Conservation (phyloP, 2,113 vertebrate species). For the Rhynchomys soricoides region DNA sequence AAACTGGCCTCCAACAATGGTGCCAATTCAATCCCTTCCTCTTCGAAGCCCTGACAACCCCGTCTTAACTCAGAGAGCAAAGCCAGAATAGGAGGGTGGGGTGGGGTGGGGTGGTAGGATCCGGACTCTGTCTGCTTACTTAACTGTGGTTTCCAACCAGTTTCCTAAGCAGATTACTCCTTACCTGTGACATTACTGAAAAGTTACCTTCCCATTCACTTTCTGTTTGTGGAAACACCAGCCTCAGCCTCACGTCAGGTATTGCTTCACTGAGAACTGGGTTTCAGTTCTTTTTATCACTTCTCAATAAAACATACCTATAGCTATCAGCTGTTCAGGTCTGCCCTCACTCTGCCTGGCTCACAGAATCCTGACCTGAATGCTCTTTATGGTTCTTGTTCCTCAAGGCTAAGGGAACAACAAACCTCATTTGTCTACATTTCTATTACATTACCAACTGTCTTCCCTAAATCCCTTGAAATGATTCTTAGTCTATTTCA, state of each 20-base stretch:
- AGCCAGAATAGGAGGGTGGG: neutral
- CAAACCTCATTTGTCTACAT: neutral
- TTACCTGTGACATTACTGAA: rapidly evolving
- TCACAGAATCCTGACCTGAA: neutral
- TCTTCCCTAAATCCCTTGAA: neutral
- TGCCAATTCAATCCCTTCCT: neutral
- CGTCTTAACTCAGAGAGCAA: neutral
- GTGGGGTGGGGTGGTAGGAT: neutral
- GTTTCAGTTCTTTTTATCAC: neutral
- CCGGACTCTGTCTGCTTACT: neutral
- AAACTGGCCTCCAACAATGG: neutral
- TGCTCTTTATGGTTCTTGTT: neutral
- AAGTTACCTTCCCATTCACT: neutral
- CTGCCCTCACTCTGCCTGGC: neutral
- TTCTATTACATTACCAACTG: neutral
- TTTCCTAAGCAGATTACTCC: neutral
- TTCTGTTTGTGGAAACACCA: neutral
- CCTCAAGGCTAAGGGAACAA: neutral
- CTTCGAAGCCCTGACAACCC: neutral
- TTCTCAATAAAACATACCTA: neutral
- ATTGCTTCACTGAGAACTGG: neutral
- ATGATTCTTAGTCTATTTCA: neutral
- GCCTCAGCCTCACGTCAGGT: neutral
- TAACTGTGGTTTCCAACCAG: neutral
- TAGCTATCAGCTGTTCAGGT: neutral